Percentiles rank a stretch among this genome's conserved stretches.
Conservation (phyloP, 2,797 vertebrate genomes). For the Atherinosoma microstoma region DNA sequence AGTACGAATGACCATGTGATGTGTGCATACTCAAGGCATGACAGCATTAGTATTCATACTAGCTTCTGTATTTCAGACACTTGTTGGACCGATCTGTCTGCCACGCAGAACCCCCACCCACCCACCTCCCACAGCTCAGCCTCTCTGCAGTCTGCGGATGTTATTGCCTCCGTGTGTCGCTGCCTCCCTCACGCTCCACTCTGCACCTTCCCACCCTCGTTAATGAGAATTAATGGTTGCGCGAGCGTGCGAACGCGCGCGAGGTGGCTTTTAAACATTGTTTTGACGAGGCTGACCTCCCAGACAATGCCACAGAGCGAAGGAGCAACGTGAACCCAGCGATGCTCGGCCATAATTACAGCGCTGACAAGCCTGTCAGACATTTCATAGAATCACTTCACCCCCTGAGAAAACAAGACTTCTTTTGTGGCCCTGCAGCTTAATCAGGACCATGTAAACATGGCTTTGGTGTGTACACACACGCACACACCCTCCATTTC, state of each 20-base stretch:
- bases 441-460: slow-evolving; percentile 74
- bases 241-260: slow-evolving; percentile 34
- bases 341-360: slow-evolving; percentile 64
- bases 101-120: slow-evolving; percentile 24
- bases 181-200: slow-evolving; percentile 26
- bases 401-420: slow-evolving; percentile 54
- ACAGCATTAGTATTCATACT: slow-evolving; percentile 63
- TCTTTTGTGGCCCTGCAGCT: slow-evolving; percentile 61
- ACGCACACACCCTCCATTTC: background rate
- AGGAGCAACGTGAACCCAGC: slow-evolving; percentile 30
- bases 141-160: slow-evolving; percentile 53
- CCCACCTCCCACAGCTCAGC: slow-evolving; percentile 49
- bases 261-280: slow-evolving; percentile 66
- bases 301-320: slow-evolving; percentile 48
- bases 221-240: slow-evolving; percentile 72
- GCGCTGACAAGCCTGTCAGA: slow-evolving; percentile 62
- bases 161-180: slow-evolving; percentile 36
- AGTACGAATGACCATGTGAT: slow-evolving; percentile 22
- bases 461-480: slow-evolving; percentile 30
- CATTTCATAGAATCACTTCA: slow-evolving; percentile 74
- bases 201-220: slow-evolving; percentile 56
- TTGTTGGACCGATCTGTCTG: slow-evolving; percentile 54
- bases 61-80: slow-evolving; percentile 43
- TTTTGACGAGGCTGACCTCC: slow-evolving; percentile 69
- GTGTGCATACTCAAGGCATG: slow-evolving; percentile 29